Base-by-base conservation (phyloP, 2,888 invertebrate genomes). In the Osmoderma eremita region DNA sequence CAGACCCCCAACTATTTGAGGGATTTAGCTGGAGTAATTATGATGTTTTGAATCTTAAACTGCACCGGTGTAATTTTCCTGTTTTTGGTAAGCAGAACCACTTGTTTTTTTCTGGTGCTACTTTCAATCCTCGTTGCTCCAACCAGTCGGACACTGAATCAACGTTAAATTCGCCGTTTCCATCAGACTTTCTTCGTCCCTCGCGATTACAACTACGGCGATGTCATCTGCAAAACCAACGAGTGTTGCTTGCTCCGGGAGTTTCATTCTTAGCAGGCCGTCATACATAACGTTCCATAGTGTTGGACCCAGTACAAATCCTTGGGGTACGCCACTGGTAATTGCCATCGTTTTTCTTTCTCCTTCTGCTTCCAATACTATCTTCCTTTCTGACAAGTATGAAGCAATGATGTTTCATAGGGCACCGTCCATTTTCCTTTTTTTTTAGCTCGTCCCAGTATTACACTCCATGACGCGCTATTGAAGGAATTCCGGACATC, bases 201-300 rank as follows among this genome's bases (percentile, higher is more conserved):
- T 41, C 12, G 13, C 41, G 12, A 10, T 41, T 13, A 41, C 41
- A 41, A 41, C 41, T 13, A 5, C 13, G 41, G 41, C 41, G 12
- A 41, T 41, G 13, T 41, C 41, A 41, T 41, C 41, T 41, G 41
- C 41, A 41, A 3, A 41, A 13, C 41, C 41, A n/a, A 41, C 13
- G 8, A 41, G 41, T 13, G 41, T 41, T 41, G 41, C 8, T 41
- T 13, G 12, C 13, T 41, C 41, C 13, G 41, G n/a, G 12, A 41
- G 3, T 13, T 41, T 13, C 41, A 41, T 41, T 41, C 41, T 41
- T 3, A 41, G n/a, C 12, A 41, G 3, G 12, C 41, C 41, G 8
- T 41, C 41, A 10, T 13, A 41, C 41, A 5, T 41, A n/a, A 41
- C 12, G 8, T 41, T 41, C 41, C 41, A 5, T 5, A 36, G 36